phyloP scores from a whole-genome alignment of 1,140 invertebrate genomes.

The Pissodes strobi region DNA sequence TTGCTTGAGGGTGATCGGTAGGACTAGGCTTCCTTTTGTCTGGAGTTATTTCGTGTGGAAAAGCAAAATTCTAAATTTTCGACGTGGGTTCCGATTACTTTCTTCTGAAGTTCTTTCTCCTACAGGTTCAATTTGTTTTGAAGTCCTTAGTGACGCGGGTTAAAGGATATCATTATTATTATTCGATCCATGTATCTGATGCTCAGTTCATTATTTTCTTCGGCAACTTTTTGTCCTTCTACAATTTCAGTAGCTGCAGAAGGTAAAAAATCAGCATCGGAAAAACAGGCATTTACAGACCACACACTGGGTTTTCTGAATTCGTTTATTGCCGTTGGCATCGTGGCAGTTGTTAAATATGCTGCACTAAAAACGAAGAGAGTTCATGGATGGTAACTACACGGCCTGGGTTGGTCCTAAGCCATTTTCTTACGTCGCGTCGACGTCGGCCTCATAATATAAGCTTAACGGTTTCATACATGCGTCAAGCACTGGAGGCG shows the following conservation, averaged over 20 bases:
- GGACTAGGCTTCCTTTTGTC: not conserved
- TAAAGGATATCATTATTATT: too few species aligned
- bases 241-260: constrained; percentile 21
- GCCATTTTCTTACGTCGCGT: constrained; percentile 27
- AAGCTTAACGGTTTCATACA: constrained; percentile 51
- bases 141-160: not conserved
- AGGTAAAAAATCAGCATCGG: constrained; percentile 34
- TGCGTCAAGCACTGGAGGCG: constrained; percentile 53
- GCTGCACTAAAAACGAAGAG: constrained; percentile 39
- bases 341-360: constrained; percentile 39
- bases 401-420: constrained; percentile 21
- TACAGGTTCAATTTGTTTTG: constrained; percentile 19
- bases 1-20: constrained; percentile 8
- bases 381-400: constrained; percentile 38
- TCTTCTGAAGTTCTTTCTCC: too few species aligned
- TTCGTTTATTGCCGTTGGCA: constrained; percentile 37
- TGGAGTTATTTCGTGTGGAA: too few species aligned
- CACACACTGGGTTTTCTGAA: constrained; percentile 36
- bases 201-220: too few species aligned
- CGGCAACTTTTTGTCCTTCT: too few species aligned
- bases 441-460: constrained; percentile 21
- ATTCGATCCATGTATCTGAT: too few species aligned
- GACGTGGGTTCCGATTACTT: too few species aligned
- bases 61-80: too few species aligned
- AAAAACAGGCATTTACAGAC: constrained; percentile 35